phyloP scores from a whole-genome alignment of 2,113 vertebrate species.

The Anolis sagrei region DNA sequence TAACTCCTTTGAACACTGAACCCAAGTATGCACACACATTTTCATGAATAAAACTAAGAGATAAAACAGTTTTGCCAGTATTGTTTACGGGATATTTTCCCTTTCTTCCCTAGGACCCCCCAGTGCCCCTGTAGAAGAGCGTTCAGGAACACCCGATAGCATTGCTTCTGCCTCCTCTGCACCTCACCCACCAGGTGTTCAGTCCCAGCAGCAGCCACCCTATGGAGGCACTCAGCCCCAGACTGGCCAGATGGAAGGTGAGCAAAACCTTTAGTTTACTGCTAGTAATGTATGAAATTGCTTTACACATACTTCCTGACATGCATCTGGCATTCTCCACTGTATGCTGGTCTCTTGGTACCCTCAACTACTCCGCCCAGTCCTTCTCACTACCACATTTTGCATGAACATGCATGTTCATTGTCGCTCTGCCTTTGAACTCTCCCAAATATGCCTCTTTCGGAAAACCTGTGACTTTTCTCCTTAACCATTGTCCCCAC shows the following conservation, averaged over 20 bases:
- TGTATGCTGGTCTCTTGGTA: neutral
- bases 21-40: neutral
- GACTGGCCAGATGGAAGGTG: conserved; percentile 92
- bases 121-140: conserved; percentile 87
- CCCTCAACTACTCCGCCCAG: neutral
- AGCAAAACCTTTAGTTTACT: conserved; percentile 38
- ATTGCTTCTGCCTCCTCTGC: conserved; percentile 94
- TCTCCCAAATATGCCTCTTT: neutral
- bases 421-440: neutral
- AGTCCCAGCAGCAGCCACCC: conserved; percentile 84
- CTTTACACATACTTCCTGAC: neutral
- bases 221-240: conserved; percentile 87
- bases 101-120: conserved; percentile 75
- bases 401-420: neutral
- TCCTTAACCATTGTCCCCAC: neutral
- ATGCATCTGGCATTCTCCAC: neutral
- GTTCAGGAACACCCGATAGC: conserved; percentile 95
- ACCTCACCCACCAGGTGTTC: conserved; percentile 86
- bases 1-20: neutral
- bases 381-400: neutral
- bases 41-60: neutral
- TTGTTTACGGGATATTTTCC: neutral
- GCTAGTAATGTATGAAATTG: fast-evolving
- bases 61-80: neutral
- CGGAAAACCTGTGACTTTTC: neutral